phyloP scores from a whole-genome alignment of 2,888 invertebrate species.

The Rhogogaster chlorosoma region DNA sequence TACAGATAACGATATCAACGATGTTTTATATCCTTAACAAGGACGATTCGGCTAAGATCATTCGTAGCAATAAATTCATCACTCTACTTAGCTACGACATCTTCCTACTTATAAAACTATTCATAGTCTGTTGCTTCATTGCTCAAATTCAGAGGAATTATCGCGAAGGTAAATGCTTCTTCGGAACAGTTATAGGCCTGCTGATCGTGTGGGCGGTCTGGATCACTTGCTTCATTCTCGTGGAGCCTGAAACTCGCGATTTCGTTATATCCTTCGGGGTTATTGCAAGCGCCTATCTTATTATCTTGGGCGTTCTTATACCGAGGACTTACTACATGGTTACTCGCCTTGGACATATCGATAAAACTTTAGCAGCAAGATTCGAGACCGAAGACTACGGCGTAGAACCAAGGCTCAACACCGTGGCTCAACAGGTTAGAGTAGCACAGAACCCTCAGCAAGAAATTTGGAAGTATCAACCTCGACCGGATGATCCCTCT shows the following conservation, averaged over 20 bases:
- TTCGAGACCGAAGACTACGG: slow-evolving; percentile 66
- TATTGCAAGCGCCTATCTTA: slow-evolving; percentile 82
- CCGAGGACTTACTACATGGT: slow-evolving; percentile 86
- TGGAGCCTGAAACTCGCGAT: slow-evolving; percentile 80
- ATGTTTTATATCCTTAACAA: slow-evolving; percentile 69
- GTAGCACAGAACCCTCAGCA: slow-evolving; percentile 55
- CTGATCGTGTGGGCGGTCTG: slow-evolving; percentile 78
- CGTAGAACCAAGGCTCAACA: slow-evolving; percentile 68
- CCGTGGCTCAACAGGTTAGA: slow-evolving; percentile 69
- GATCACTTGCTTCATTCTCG: slow-evolving; percentile 82
- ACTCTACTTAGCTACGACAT: slow-evolving; percentile 82
- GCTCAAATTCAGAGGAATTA: slow-evolving; percentile 84
- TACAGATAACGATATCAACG: slow-evolving; percentile 78
- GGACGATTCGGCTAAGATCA: slow-evolving; percentile 70
- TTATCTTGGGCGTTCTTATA: slow-evolving; percentile 83
- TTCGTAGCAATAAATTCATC: slow-evolving; percentile 74
- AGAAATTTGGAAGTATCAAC: slow-evolving; percentile 58
- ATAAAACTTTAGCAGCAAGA: slow-evolving; percentile 75
- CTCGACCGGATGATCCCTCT: slow-evolving; percentile 56
- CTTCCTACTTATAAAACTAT: slow-evolving; percentile 80
- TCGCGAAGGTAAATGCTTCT: slow-evolving; percentile 81
- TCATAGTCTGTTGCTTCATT: slow-evolving; percentile 82
- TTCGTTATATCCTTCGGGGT: slow-evolving; percentile 82
- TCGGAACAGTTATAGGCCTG: slow-evolving; percentile 80
- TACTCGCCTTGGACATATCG: slow-evolving; percentile 81